Evolutionary conservation across 2,113 vertebrate species (phyloP).

Genomic region (Stegastes partitus): DNA sequence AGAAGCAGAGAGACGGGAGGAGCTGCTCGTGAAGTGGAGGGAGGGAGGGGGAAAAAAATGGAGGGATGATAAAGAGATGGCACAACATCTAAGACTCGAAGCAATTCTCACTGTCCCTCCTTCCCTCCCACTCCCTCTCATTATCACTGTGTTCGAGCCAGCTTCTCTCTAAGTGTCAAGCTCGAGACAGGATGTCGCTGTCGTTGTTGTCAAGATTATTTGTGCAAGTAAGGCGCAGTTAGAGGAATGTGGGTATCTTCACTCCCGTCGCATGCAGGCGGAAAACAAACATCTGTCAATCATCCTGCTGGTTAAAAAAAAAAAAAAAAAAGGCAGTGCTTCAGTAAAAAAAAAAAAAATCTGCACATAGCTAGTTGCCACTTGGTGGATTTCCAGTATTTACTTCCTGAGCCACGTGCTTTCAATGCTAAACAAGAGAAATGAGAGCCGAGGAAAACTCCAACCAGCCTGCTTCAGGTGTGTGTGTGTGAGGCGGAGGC

Average conservation of each 20-base stretch:
- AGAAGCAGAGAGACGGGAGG: slow-evolving; percentile 16
- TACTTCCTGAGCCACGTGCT: slow-evolving; percentile 35
- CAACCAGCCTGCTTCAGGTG: neutral
- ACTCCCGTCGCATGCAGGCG: slow-evolving; percentile 1
- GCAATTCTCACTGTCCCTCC: slow-evolving; percentile 56
- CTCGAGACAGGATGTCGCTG: slow-evolving; percentile 51
- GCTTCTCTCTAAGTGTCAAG: slow-evolving; percentile 57
- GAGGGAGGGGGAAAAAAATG: slow-evolving; percentile 23
- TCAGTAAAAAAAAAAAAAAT: neutral
- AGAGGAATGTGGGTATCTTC: slow-evolving; percentile 22
- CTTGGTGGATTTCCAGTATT: slow-evolving; percentile 31
- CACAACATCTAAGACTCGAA: slow-evolving; percentile 66
- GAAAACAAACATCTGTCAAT: slow-evolving; percentile 59
- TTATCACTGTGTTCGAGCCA: slow-evolving; percentile 54
- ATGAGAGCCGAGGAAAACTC: slow-evolving; percentile 6
- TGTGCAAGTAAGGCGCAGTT: slow-evolving; percentile 20
- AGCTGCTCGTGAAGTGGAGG: slow-evolving; percentile 25
- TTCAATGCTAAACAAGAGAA: slow-evolving; percentile 42
- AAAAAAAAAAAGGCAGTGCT: neutral
- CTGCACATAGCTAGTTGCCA: slow-evolving; percentile 6
- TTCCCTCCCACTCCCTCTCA: slow-evolving; percentile 71
- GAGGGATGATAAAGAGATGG: slow-evolving; percentile 66
- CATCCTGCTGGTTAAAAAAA: neutral
- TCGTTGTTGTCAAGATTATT: slow-evolving; percentile 53
- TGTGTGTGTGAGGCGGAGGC: neutral